Conservation (phyloP, 2,888 invertebrate genomes). For the Sialis lutaria region DNA sequence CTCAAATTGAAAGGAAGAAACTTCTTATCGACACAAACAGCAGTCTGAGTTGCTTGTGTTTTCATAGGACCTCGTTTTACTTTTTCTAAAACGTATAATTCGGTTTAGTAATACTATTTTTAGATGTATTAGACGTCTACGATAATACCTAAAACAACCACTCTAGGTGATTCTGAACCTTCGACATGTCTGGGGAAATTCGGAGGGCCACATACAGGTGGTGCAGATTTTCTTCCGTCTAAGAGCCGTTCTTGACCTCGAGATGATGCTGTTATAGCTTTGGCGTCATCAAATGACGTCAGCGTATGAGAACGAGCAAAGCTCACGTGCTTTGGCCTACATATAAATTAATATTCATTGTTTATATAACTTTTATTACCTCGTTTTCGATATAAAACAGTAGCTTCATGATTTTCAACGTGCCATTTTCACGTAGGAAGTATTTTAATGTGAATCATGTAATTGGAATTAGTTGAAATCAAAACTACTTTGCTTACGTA, state of each 20-base stretch:
- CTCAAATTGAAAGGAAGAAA: slow-evolving; percentile 57
- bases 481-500: too few species aligned
- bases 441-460: too few species aligned
- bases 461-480: too few species aligned
- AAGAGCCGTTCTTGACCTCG: slow-evolving; percentile 54
- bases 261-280: slow-evolving; percentile 21
- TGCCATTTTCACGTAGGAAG: too few species aligned
- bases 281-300: slow-evolving; percentile 64
- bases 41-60: slow-evolving; percentile 85
- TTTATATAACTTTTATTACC: too few species aligned
- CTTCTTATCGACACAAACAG: slow-evolving; percentile 53
- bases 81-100: slow-evolving; percentile 42
- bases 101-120: neutral
- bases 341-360: slow-evolving; percentile 10
- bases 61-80: slow-evolving; percentile 74
- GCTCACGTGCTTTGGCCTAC: slow-evolving; percentile 75
- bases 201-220: slow-evolving; percentile 16
- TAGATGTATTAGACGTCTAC: neutral
- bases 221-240: slow-evolving; percentile 47
- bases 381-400: too few species aligned
- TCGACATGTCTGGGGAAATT: slow-evolving; percentile 24
- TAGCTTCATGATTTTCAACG: too few species aligned
- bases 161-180: slow-evolving; percentile 32
- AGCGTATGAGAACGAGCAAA: slow-evolving; percentile 77
- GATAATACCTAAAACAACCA: slow-evolving; percentile 33